Evolutionary conservation across 2,797 vertebrate species (phyloP).

Genomic region (Hemitrygon akajei): DNA sequence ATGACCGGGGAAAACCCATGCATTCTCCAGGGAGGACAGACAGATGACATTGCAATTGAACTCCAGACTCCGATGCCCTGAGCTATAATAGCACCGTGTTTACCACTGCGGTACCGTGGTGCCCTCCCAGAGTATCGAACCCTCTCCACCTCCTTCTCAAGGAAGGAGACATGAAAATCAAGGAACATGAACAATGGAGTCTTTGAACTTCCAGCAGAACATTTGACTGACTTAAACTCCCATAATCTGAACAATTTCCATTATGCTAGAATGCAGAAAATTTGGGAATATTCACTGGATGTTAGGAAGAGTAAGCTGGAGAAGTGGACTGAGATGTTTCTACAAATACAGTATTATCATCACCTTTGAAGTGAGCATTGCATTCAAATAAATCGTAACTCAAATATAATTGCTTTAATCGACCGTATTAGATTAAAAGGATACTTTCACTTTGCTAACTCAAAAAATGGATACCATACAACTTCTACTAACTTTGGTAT

Average conservation of each 20-base stretch:
- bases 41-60: too few relatives aligned
- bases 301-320: neutral
- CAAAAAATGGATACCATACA: neutral
- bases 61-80: too few relatives aligned
- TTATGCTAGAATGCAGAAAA: neutral
- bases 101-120: too few relatives aligned
- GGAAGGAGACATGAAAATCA: neutral
- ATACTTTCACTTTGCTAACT: neutral
- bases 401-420: neutral
- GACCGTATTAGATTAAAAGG: neutral
- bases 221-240: neutral
- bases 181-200: neutral
- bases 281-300: neutral
- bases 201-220: neutral
- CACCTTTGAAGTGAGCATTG: neutral
- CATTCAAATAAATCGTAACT: neutral
- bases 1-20: too few relatives aligned
- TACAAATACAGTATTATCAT: neutral
- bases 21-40: too few relatives aligned
- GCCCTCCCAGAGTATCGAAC: neutral
- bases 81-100: too few relatives aligned
- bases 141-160: neutral
- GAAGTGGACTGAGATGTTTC: neutral
- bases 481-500: too few relatives aligned
- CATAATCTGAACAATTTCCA: neutral